These are phyloP conservation scores for Henricia sp. DNA, from an alignment of 53 echinoderm and acorn worm genomes.

Conservation along the genomic window DNA sequence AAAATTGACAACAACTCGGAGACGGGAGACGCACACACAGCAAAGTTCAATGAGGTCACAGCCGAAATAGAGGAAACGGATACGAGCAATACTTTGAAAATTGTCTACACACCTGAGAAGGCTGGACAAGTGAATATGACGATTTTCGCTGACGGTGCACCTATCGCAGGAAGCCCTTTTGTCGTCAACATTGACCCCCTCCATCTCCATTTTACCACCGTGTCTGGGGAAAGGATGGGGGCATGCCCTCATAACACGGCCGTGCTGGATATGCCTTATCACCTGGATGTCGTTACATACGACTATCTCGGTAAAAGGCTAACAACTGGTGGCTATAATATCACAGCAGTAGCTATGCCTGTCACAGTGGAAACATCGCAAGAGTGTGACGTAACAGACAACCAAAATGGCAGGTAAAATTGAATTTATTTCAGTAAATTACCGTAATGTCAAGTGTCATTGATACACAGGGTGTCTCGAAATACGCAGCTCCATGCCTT, in stretches of 20 bases:
- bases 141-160: slow-evolving; percentile 7
- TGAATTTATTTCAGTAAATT: too few species aligned
- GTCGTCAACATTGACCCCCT: slow-evolving; percentile 3
- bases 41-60: not conserved
- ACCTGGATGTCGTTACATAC: not conserved
- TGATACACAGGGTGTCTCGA: too few species aligned
- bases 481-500: too few species aligned
- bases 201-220: not conserved
- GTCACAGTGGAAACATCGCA: not conserved
- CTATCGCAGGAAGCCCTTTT: not conserved
- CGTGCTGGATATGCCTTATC: slow-evolving; percentile 28
- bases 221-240: not conserved
- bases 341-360: not conserved
- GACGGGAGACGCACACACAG: too few species aligned
- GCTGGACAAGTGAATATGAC: slow-evolving; percentile 23
- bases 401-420: slow-evolving; percentile 37
- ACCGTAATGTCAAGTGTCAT: too few species aligned
- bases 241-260: not conserved
- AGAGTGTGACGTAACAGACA: not conserved
- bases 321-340: not conserved
- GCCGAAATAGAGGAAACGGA: not conserved
- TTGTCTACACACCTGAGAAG: slow-evolving; percentile 10
- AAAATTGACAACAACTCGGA: not conserved
- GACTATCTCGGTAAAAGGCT: not conserved
- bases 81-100: not conserved